phyloP scores from a whole-genome alignment of 2,113 vertebrate genomes.

The rabbit (Oryctolagus cuniculus) region mOryCun1.1 NC_091434.1:52293501-52294000 shows the following conservation, averaged over 20 bases:
- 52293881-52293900: slow-evolving; percentile 9
- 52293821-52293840: neutral
- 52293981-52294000: neutral
- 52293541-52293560: neutral
- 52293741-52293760: neutral
- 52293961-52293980: neutral
- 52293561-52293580: neutral
- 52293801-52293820: neutral
- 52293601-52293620: neutral
- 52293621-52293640: neutral
- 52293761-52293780: slow-evolving; percentile 22
- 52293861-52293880: neutral
- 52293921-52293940: neutral
- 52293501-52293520: neutral
- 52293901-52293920: neutral
- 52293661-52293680: neutral
- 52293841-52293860: neutral
- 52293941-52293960: neutral
- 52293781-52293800: neutral
- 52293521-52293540: neutral
- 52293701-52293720: neutral
- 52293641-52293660: neutral
- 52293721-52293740: neutral
- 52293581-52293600: neutral
- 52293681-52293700: neutral